Base-by-base conservation (phyloP, 2,797 vertebrate genomes). In the Vireo griseus region DNA sequence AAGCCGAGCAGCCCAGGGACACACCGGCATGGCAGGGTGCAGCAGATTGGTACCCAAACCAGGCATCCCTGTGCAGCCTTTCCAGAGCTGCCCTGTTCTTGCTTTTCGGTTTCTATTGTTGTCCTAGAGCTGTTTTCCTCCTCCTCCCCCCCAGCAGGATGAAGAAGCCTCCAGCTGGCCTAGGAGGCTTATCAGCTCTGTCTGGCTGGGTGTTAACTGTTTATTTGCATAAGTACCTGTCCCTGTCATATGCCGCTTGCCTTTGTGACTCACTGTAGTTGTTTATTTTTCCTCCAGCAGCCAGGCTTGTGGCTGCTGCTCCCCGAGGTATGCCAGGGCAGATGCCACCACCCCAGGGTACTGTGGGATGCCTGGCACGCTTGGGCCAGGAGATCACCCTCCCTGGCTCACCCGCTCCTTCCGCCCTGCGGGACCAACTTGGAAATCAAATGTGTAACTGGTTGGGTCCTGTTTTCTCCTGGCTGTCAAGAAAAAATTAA, bases 171-270 rank as follows among this genome's bases (percentile, higher is more conserved):
- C 95, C 95, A 97, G 95, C 93, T 97, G 96, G 93, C 92, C 92
- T 82, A 54, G 94, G 93, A 97, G 83, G 96, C 95, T 97, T 97
- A 97, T 95, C 95, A 95, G 94, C 95, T 95, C 95, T 96, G 96
- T 90, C 96, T 97, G 95, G 68, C 95, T 92, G 95, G 88, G 94
- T 95, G 94, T 96, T 97, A 96, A 86, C 75, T 62, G 69, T 88
- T 69, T 94, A 92, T 96, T 97, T 97, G 95, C 96, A 95, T 96
- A 96, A 97, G 96, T 96, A 95, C 93, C 95, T 93, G 94, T 95
- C 94, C 95, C 94, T 4, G 21, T 94, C 94, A 93, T 52, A 94
- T 92, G 90, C 93, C 3, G 16, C 74, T 83, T 87, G 92, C 93
- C 86, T 95, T 88, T 94, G 91, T 94, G 92, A 94, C 90, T 97